Evolutionary conservation across 2,113 vertebrate genomes (phyloP).

Genomic region (Crotalus horridus): DNA sequence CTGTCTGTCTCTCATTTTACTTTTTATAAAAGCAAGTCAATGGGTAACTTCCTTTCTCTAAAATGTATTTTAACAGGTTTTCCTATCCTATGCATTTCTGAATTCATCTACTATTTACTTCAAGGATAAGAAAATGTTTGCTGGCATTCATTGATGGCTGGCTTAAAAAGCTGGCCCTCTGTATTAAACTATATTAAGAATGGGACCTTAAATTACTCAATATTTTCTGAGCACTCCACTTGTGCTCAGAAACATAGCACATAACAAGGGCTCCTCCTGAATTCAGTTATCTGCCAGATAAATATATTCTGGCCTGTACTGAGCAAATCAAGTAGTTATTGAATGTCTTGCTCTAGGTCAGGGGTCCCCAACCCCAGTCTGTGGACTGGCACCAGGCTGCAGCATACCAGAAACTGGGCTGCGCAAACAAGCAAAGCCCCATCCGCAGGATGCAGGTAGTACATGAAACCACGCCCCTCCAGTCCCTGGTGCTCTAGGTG

Average conservation of each 20-base stretch:
- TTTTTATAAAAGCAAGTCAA: not conserved
- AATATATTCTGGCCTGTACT: not conserved
- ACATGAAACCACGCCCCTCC: too few relatives aligned
- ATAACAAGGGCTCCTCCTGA: not conserved
- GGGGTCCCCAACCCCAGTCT: too few relatives aligned
- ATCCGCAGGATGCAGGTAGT: too few relatives aligned
- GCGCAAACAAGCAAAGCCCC: too few relatives aligned
- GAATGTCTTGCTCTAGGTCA: not conserved
- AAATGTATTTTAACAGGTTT: not conserved
- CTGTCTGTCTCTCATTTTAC: not conserved
- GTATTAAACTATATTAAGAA: not conserved
- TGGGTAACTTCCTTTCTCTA: not conserved
- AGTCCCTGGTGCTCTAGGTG: not conserved
- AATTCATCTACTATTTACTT: not conserved
- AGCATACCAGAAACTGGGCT: too few relatives aligned
- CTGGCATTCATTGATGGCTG: not conserved
- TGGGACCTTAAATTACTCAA: not conserved
- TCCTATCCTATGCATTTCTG: not conserved
- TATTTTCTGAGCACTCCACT: not conserved
- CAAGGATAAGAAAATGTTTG: not conserved
- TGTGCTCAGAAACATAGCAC: not conserved
- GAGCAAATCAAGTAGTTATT: not conserved
- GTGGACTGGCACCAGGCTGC: too few relatives aligned
- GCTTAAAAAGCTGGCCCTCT: not conserved
- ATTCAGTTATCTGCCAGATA: not conserved